Percentiles rank a stretch among this genome's conserved stretches.
These are phyloP conservation scores for Aricia agestis DNA, from an alignment of 1,140 invertebrate species.

Conservation along the genomic window DNA sequence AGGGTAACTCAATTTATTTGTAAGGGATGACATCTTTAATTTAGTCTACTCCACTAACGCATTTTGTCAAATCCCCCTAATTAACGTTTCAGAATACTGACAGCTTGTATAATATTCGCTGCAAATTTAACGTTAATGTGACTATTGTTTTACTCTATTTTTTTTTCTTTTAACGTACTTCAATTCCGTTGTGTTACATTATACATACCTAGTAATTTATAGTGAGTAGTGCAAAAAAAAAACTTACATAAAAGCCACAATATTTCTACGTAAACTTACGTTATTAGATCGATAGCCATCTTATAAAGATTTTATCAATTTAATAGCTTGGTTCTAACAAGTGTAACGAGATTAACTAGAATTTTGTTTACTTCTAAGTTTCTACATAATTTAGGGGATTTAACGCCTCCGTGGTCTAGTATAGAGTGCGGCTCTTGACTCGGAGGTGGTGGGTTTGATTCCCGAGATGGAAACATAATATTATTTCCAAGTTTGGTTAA, in stretches of 20 bases:
- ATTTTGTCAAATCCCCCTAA: not conserved
- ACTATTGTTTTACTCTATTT: too few species aligned
- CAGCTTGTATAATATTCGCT: not conserved
- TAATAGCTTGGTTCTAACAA: not conserved
- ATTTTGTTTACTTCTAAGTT: not conserved
- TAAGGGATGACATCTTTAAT: slow-evolving; percentile 49
- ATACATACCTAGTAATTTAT: too few species aligned
- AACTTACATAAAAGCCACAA: too few species aligned
- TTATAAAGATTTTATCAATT: not conserved
- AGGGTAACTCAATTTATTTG: slow-evolving; percentile 44
- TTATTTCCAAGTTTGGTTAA: too few species aligned
- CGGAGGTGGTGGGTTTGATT: too few species aligned
- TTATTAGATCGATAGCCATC: not conserved
- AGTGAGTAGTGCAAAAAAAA: too few species aligned
- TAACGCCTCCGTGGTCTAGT: too few species aligned
- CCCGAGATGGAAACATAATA: too few species aligned
- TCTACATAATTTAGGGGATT: too few species aligned
- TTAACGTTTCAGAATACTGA: slow-evolving; percentile 1
- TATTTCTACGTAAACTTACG: not conserved
- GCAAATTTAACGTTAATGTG: not conserved
- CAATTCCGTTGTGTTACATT: too few species aligned
- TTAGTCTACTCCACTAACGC: slow-evolving; percentile 24
- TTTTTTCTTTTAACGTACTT: too few species aligned
- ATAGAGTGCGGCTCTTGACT: too few species aligned
- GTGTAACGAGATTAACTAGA: not conserved